phyloP scores from a whole-genome alignment of 2,888 invertebrate genomes.

The Pharmacophagus antenor region DNA sequence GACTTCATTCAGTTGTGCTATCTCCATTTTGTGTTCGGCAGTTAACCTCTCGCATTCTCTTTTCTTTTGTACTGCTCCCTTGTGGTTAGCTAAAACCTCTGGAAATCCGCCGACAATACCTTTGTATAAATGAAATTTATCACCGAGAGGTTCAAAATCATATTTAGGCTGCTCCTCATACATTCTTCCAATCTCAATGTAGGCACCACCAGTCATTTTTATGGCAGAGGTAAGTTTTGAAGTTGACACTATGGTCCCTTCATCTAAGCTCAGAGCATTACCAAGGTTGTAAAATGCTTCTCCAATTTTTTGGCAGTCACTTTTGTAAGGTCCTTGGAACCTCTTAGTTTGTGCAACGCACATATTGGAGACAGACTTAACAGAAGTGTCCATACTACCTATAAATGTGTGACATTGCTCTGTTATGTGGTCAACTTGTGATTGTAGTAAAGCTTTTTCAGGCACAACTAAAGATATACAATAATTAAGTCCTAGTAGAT shows the following conservation, averaged over 20 bases:
- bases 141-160: conserved; percentile 94
- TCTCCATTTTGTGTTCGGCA: conserved; percentile 91
- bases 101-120: conserved; percentile 95
- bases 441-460: conserved; percentile 86
- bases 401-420: conserved; percentile 92
- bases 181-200: conserved; percentile 92
- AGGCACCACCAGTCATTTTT: conserved; percentile 92
- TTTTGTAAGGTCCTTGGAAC: conserved; percentile 90
- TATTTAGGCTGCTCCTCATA: conserved; percentile 94
- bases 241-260: conserved; percentile 82
- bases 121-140: conserved; percentile 95
- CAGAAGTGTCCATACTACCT: conserved; percentile 91
- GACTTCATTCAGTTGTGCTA: conserved; percentile 89
- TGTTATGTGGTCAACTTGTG: conserved; percentile 89
- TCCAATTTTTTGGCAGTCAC: conserved; percentile 95
- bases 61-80: conserved; percentile 93
- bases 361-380: conserved; percentile 90
- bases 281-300: conserved; percentile 92
- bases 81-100: conserved; percentile 93
- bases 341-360: conserved; percentile 93
- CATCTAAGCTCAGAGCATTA: conserved; percentile 90
- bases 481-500: conserved; percentile 93
- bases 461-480: conserved; percentile 94
- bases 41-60: conserved; percentile 92
- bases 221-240: conserved; percentile 88